Evolutionary conservation across 2,888 invertebrate genomes (phyloP), one percentile per base, ranked within the genome.

Genomic region (Stomorhina lunata): DNA sequence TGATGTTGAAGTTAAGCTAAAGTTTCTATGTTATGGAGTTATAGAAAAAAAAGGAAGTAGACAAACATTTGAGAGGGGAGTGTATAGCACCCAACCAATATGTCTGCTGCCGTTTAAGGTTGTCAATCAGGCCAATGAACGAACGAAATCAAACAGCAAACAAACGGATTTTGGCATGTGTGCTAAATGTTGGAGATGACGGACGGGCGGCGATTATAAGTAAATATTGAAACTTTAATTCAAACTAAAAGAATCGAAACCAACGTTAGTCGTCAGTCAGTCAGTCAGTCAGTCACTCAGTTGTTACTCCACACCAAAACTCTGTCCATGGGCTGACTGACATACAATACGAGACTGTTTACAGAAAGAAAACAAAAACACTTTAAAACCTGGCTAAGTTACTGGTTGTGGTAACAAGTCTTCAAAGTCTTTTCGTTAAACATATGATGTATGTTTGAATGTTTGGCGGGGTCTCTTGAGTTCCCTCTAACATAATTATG

Each of bases 401-500:
- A 40, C 50, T 53, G 53, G 43, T 25, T 59, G 32, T n/a, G n/a
- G n/a, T 53, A 53, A 40, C 57, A 40, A 65, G 29, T 50, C 15
- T 17, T 1, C 2, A 25, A 53, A 2, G n/a, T 1, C 15, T 25
- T 7, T 15, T 2, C n/a, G 15, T n/a, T n/a, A n/a, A 7, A n/a
- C 37, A 34, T 32, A 9, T n/a, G 29, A 6, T 32, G 34, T 32
- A n/a, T 53, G 15, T 37, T 48, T 69, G 29, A n/a, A 32, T 61
- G n/a, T 22, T 59, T 59, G 32, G 20, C 6, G 17, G 17, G 17
- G 9, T 15, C 2, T 45, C 2, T 34, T 25, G 34, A n/a, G n/a
- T 59, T 40, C 59, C 66, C 65, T 80, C 66, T 65, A 73, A 79
- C 73, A 80, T 72, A 80, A 66, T 73, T 72, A 66, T 66, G 48